Evolutionary conservation across 2,113 vertebrate genomes (phyloP).

Genomic region (Colinus virginianus): DNA sequence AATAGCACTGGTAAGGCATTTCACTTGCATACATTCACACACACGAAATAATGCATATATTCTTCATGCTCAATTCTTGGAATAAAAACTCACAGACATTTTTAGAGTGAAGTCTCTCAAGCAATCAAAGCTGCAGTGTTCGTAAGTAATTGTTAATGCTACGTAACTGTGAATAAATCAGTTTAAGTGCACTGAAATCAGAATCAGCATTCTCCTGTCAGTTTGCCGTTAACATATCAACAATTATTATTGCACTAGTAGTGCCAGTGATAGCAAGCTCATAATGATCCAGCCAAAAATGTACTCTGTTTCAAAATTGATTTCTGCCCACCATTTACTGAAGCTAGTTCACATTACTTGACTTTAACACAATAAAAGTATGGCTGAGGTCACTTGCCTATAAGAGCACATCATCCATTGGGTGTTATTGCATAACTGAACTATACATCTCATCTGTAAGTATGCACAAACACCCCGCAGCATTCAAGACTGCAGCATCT

Average conservation of each 20-base stretch:
- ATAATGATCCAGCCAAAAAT: neutral
- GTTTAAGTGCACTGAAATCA: neutral
- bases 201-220: slow-evolving; percentile 1
- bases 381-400: neutral
- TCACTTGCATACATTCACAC: neutral
- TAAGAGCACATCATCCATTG: neutral
- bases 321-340: neutral
- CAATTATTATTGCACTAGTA: neutral
- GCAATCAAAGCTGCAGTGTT: neutral
- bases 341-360: neutral
- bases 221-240: neutral
- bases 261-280: neutral
- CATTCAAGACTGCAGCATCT: neutral
- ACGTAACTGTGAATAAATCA: neutral
- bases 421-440: neutral
- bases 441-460: neutral
- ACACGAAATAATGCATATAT: rapidly evolving
- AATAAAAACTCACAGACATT: neutral
- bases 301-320: neutral
- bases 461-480: neutral
- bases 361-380: neutral
- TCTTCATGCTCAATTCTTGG: neutral
- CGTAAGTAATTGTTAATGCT: neutral
- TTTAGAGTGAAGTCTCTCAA: neutral
- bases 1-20: neutral